Conservation (phyloP, 1,140 invertebrate species). For the honey bee (Apis mellifera) region DNA sequence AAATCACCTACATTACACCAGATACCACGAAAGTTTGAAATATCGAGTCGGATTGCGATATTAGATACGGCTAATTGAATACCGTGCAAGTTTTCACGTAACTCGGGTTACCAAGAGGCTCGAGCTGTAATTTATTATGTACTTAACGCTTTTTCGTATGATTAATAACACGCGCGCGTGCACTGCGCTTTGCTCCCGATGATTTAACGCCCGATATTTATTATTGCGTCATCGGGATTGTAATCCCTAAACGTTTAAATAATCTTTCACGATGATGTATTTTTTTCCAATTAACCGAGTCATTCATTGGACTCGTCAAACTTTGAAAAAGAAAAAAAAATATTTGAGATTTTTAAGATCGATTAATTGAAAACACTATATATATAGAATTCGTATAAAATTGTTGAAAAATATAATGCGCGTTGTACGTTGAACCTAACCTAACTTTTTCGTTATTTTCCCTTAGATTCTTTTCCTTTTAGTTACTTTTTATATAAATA, state of each 20-base stretch:
- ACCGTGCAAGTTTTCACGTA: conserved; percentile 41
- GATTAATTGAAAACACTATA: not conserved
- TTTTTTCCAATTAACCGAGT: conserved; percentile 15
- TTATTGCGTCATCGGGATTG: conserved; percentile 31
- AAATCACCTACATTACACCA: not conserved
- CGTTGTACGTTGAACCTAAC: too few species aligned
- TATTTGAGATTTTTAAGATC: not conserved
- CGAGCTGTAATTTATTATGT: conserved; percentile 43
- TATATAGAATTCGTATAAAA: too few species aligned
- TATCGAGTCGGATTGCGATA: conserved; percentile 49
- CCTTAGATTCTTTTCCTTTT: too few species aligned
- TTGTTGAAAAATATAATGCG: too few species aligned
- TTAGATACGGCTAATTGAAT: conserved; percentile 51
- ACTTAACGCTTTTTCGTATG: conserved; percentile 51
- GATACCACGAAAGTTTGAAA: conserved; percentile 46
- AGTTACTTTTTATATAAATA: too few species aligned
- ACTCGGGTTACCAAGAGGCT: conserved; percentile 28
- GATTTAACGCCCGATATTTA: conserved; percentile 45
- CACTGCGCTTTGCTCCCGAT: conserved; percentile 25
- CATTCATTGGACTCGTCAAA: not conserved
- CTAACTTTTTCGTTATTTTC: too few species aligned
- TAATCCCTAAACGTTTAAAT: conserved; percentile 13
- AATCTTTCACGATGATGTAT: conserved; percentile 1
- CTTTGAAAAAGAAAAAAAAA: not conserved
- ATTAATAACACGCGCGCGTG: conserved; percentile 39